Evolutionary conservation across 2,113 vertebrate species (phyloP).

Genomic region (Accipiter virgatus): DNA sequence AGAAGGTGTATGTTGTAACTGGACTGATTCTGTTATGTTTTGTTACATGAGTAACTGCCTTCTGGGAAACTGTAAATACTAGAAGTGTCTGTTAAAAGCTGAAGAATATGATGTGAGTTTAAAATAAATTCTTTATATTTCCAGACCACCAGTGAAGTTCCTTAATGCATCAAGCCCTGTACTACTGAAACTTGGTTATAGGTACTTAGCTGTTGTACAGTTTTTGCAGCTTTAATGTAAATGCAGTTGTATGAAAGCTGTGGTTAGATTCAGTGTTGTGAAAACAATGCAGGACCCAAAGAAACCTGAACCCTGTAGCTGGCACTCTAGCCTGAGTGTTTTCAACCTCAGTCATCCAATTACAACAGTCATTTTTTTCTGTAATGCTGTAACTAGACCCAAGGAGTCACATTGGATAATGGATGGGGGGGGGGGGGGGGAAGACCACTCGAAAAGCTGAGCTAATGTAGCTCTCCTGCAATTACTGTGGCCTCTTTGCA

Average conservation of each 20-base stretch:
- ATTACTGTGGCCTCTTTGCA: neutral
- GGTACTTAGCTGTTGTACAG: too few species aligned
- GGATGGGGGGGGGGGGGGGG: too few species aligned
- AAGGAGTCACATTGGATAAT: neutral
- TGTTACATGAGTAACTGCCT: neutral
- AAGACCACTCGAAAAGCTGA: neutral
- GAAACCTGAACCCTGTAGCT: neutral
- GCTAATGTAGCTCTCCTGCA: neutral
- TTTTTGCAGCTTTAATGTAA: neutral
- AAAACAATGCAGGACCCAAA: neutral
- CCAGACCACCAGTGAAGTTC: neutral
- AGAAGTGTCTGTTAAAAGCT: neutral
- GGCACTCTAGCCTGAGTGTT: neutral
- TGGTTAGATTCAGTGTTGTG: neutral
- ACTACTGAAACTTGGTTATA: neutral
- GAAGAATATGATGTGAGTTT: neutral
- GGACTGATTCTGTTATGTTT: neutral
- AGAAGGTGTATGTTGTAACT: neutral
- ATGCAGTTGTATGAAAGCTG: neutral
- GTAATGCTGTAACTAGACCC: neutral
- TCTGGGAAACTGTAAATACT: neutral
- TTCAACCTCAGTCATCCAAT: neutral
- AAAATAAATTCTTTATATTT: neutral
- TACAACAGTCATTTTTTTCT: neutral
- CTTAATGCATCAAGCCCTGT: neutral